Conservation (phyloP, 2,797 vertebrate genomes). For the Hypotaenidia philippensis region DNA sequence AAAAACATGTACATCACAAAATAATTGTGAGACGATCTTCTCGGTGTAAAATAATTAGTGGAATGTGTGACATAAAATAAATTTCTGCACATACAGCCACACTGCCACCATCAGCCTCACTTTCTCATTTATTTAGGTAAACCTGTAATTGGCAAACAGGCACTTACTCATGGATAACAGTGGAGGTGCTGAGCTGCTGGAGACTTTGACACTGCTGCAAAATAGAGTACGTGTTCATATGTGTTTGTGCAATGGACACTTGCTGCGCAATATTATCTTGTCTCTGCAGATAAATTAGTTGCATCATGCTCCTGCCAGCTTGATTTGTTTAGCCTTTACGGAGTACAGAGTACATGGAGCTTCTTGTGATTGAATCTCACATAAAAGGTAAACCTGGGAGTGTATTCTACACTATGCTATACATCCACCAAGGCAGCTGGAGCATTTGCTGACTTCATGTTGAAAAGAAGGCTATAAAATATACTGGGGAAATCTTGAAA, state of each 20-base stretch:
- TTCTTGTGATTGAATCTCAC: conserved; percentile 52
- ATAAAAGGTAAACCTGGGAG: conserved; percentile 45
- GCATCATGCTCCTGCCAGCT: conserved; percentile 37
- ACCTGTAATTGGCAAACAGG: not conserved
- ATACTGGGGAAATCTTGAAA: conserved; percentile 36
- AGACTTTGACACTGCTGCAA: not conserved
- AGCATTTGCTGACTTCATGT: conserved; percentile 45
- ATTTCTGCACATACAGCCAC: conserved; percentile 1
- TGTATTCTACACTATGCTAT: conserved; percentile 19
- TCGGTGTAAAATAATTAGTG: conserved; percentile 42
- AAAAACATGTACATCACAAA: conserved; percentile 30
- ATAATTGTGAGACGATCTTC: conserved; percentile 1
- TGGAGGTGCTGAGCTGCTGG: conserved; percentile 24
- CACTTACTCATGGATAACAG: not conserved
- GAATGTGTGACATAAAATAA: not conserved
- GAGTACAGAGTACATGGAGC: conserved; percentile 15
- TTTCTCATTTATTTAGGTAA: conserved; percentile 5
- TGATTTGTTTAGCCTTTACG: conserved; percentile 59
- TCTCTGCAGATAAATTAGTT: conserved; percentile 54
- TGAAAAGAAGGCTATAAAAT: conserved; percentile 49
- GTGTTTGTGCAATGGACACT: conserved; percentile 5
- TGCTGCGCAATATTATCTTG: conserved; percentile 55
- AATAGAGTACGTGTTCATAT: conserved; percentile 1
- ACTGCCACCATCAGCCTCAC: conserved; percentile 25
- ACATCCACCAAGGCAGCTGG: conserved; percentile 41